phyloP scores from a whole-genome alignment of 2,797 vertebrate species.

The Xenopus petersii region DNA sequence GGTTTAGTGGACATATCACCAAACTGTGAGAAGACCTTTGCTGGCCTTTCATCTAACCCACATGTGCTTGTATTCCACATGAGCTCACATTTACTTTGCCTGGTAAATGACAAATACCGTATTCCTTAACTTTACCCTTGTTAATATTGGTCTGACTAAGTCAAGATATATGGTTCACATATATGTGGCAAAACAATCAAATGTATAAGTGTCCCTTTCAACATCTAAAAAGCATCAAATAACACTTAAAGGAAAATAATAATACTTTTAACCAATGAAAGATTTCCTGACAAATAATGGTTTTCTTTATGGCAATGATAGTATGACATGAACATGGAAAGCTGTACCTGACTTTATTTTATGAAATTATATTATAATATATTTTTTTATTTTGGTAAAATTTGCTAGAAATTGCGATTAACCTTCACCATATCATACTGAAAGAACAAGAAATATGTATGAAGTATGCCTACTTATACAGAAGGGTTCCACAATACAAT shows the following conservation, averaged over 20 bases:
- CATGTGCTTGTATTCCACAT: conserved; percentile 29
- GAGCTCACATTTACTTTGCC: conserved; percentile 40
- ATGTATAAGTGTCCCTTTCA: conserved; percentile 33
- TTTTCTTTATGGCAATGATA: background rate
- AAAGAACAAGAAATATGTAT: no score
- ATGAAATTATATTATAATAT: no score
- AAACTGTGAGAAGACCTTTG: conserved; percentile 40
- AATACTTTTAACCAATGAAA: background rate
- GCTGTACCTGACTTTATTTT: no score
- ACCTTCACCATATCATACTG: no score
- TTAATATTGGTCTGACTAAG: conserved; percentile 32
- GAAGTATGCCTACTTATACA: no score
- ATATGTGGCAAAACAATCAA: conserved; percentile 34
- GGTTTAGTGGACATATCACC: conserved; percentile 35
- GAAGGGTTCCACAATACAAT: no score
- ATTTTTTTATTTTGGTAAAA: no score
- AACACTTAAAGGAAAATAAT: background rate
- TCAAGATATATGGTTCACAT: conserved; percentile 33
- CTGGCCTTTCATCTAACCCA: conserved; percentile 38
- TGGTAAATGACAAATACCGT: conserved; percentile 36
- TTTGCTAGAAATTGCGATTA: no score
- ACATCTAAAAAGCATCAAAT: background rate
- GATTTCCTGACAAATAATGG: background rate
- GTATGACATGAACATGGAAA: no score
- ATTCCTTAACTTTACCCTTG: conserved; percentile 25